These are phyloP conservation scores for Limnephilus lunatus DNA, from an alignment of 2,888 invertebrate species.

Conservation along the genomic window DNA sequence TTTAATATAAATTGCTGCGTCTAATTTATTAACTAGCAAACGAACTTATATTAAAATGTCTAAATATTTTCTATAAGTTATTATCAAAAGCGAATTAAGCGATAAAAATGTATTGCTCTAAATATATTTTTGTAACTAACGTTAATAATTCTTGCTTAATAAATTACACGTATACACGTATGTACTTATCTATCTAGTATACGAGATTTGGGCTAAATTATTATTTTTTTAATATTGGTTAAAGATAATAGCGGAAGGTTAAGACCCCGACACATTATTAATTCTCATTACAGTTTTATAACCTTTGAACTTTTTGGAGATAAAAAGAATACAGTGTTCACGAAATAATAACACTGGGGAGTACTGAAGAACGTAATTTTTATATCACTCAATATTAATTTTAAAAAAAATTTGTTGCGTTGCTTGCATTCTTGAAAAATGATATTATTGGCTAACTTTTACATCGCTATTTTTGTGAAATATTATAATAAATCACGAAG, in stretches of 20 bases:
- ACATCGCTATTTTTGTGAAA: background rate
- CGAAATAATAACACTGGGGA: background rate
- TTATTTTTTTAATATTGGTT: conserved; percentile 4
- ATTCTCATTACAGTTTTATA: background rate
- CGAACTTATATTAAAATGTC: too few relatives aligned
- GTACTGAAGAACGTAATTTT: background rate
- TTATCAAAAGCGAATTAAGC: background rate
- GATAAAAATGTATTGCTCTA: background rate
- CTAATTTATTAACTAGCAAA: background rate
- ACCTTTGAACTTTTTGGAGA: conserved; percentile 3
- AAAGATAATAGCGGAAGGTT: background rate
- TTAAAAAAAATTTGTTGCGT: background rate
- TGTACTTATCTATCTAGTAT: background rate
- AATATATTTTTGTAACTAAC: background rate
- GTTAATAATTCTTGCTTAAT: too few relatives aligned
- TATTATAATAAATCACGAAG: background rate
- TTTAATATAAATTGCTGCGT: background rate
- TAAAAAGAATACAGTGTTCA: background rate
- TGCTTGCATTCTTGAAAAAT: background rate
- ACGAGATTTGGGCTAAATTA: background rate
- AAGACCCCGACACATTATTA: conserved; percentile 22
- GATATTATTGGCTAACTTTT: background rate
- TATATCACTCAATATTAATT: background rate
- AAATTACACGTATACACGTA: background rate
- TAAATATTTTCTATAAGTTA: too few relatives aligned